phyloP scores from a whole-genome alignment of 2,888 invertebrate genomes.

The Lithodes maja region DNA sequence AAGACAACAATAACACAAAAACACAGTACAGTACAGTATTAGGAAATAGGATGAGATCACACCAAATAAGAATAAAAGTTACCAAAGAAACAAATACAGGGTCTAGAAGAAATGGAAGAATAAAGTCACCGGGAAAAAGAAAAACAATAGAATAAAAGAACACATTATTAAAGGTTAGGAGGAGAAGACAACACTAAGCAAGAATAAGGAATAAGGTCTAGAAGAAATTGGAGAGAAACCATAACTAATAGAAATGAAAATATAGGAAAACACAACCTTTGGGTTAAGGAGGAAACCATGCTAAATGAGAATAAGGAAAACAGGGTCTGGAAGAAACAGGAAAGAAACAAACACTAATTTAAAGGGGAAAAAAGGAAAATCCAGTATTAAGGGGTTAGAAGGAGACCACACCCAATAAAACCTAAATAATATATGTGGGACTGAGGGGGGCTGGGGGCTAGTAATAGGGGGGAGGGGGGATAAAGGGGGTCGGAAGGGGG shows the following conservation, averaged over 20 bases:
- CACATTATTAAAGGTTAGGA: not conserved
- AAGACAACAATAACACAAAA: not conserved
- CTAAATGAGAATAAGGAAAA: not conserved
- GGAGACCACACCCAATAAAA: constrained; percentile 62
- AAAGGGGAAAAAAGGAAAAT: not conserved
- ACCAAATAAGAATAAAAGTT: not conserved
- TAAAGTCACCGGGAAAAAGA: not conserved
- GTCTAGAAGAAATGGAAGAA: not conserved
- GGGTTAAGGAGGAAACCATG: not conserved
- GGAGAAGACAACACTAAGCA: not conserved
- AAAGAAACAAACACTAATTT: not conserved
- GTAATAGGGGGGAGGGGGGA: constrained; percentile 11
- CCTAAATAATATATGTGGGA: constrained; percentile 38
- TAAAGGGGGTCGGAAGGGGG: not conserved
- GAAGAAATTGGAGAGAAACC: too few relatives aligned
- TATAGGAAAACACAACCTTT: too few relatives aligned
- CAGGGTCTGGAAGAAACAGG: not conserved
- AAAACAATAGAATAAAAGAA: constrained; percentile 5
- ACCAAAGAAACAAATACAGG: not conserved
- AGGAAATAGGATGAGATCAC: not conserved
- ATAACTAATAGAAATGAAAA: too few relatives aligned
- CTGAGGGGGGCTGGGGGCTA: not conserved
- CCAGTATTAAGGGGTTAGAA: not conserved
- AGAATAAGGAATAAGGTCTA: too few relatives aligned
- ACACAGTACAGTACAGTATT: too few relatives aligned